A percentile compares a stretch with the other conserved stretches of the same genome.
These are phyloP conservation scores for Tetragonula carbonaria DNA, from an alignment of 2,888 invertebrate genomes.

Conservation along the genomic window DNA sequence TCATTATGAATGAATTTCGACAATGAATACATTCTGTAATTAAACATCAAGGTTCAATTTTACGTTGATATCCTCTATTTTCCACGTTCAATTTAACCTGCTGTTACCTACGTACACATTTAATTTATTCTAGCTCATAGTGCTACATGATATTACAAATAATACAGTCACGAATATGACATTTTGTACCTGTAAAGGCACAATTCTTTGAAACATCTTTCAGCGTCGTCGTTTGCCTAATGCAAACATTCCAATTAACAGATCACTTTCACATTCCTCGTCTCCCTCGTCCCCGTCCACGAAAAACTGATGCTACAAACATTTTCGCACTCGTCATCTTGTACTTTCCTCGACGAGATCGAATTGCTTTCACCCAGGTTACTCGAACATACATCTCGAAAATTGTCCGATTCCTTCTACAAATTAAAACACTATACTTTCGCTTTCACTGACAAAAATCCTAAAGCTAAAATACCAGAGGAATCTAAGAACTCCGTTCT, in stretches of 20 bases:
- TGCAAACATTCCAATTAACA: not conserved
- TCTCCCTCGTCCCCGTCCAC: no score
- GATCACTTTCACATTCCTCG: not conserved
- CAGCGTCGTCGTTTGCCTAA: not conserved
- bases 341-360: slow-evolving; percentile 13
- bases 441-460: slow-evolving; percentile 24
- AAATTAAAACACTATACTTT: not conserved
- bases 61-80: not conserved
- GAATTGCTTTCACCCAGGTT: slow-evolving; percentile 34
- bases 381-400: no score
- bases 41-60: not conserved
- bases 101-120: not conserved
- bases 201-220: not conserved
- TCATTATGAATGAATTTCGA: not conserved
- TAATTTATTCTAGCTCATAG: not conserved
- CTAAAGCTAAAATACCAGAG: no score
- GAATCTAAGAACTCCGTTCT: no score
- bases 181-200: not conserved
- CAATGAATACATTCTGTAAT: not conserved
- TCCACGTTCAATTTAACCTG: not conserved
- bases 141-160: not conserved
- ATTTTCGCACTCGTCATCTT: not conserved
- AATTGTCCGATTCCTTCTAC: slow-evolving; percentile 6
- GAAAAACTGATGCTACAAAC: not conserved
- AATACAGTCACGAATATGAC: not conserved